Conservation (phyloP, 2,797 vertebrate genomes). For the Philypnodon macrostomus region DNA sequence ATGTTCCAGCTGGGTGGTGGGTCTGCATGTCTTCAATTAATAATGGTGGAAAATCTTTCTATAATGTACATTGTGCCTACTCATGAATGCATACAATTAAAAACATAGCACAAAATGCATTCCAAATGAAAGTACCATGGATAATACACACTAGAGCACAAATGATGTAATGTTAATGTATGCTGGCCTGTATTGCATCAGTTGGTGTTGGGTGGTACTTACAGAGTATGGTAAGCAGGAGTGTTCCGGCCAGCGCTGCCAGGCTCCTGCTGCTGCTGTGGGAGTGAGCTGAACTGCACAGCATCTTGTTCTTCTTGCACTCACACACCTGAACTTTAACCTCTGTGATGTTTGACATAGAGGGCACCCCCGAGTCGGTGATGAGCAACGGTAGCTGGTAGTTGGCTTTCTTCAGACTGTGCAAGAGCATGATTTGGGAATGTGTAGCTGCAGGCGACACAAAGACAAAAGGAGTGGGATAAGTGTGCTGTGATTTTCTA, state of each 20-base stretch:
- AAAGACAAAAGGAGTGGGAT: conserved; percentile 13
- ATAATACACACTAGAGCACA: neutral
- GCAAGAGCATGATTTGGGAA: conserved; percentile 88
- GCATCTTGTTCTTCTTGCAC: conserved; percentile 95
- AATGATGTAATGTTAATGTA: conserved; percentile 1
- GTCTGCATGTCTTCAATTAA: no score
- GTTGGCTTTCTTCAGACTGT: conserved; percentile 92
- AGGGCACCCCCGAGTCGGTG: conserved; percentile 91
- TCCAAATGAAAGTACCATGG: no score
- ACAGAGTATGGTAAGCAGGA: conserved; percentile 83
- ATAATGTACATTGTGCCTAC: no score
- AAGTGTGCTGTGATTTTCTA: neutral
- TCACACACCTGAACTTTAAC: conserved; percentile 95
- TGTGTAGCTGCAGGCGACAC: conserved; percentile 83
- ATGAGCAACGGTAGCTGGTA: conserved; percentile 94
- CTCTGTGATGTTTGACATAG: conserved; percentile 90
- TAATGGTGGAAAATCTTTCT: no score
- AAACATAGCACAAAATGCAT: no score
- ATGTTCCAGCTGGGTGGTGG: no score
- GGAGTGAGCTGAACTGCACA: conserved; percentile 84
- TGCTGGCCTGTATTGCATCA: neutral
- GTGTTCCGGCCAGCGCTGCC: conserved; percentile 67
- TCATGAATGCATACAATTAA: no score
- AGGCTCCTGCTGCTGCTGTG: conserved; percentile 60
- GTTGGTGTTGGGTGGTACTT: conserved; percentile 70